Conservation (phyloP, 30 jellyfish, hydroid and myxozoan species). For the Aurelia coerulea region DNA sequence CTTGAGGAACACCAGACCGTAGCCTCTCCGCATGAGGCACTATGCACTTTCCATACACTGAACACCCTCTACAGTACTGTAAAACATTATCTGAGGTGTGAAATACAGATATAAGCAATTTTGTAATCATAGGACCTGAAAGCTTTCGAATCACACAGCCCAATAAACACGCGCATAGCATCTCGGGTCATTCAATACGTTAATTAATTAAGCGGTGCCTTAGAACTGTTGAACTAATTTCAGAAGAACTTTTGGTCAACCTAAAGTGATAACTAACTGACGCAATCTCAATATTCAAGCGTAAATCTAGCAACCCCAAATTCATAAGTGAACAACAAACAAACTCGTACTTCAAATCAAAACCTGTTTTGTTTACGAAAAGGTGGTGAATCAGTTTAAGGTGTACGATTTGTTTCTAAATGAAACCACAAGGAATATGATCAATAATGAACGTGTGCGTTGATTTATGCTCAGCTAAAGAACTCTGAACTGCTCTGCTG, state of each 20-base stretch:
- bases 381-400: constrained; percentile 46
- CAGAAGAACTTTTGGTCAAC: neutral
- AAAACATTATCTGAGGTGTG: no score
- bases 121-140: no score
- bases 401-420: constrained; percentile 24
- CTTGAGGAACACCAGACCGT: no score
- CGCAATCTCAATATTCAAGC: neutral
- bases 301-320: constrained; percentile 1
- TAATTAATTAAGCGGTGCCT: no score
- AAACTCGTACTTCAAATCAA: constrained; percentile 8
- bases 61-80: no score
- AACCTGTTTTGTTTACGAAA: constrained; percentile 55
- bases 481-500: neutral
- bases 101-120: no score
- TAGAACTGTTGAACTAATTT: neutral
- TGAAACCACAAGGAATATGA: constrained; percentile 46
- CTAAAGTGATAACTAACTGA: neutral
- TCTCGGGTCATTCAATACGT: no score
- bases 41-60: no score
- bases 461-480: constrained; percentile 18
- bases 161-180: no score
- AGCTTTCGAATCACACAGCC: no score
- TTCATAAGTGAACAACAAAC: constrained; percentile 20
- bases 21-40: no score
- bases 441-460: constrained; percentile 48